Conservation (phyloP, 2,888 invertebrate species). For the Macaria liturata region DNA sequence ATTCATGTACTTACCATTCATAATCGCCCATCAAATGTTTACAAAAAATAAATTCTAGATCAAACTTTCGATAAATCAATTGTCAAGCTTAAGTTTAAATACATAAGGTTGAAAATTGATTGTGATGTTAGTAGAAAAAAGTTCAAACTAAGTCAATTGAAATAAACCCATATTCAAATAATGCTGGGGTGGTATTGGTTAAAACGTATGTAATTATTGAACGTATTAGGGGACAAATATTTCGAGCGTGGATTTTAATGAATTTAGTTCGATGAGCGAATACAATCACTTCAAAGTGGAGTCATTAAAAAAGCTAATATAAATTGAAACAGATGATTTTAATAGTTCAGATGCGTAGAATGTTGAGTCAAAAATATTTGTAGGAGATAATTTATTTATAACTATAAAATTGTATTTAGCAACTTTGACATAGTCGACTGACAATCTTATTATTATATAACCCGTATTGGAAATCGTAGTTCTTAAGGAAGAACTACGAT, state of each 20-base stretch:
- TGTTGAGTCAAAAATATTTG: too few relatives aligned
- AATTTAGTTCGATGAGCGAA: constrained; percentile 65
- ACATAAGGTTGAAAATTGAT: constrained; percentile 15
- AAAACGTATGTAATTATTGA: constrained; percentile 81
- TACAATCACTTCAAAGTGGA: constrained; percentile 52
- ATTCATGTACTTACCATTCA: fast-evolving
- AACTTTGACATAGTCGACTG: too few relatives aligned
- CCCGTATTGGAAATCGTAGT: too few relatives aligned
- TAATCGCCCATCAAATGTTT: too few relatives aligned
- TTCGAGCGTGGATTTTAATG: constrained; percentile 74
- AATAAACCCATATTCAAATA: constrained; percentile 80
- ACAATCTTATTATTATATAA: too few relatives aligned
- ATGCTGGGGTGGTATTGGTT: constrained; percentile 72
- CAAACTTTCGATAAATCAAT: not conserved
- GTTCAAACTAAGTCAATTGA: constrained; percentile 64
- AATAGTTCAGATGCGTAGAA: too few relatives aligned
- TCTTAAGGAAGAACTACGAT: too few relatives aligned
- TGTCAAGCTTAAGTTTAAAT: not conserved
- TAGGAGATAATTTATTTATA: too few relatives aligned
- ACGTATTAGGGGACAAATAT: constrained; percentile 59
- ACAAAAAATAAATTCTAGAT: not conserved
- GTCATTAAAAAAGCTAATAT: constrained; percentile 19
- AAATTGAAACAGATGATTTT: not conserved
- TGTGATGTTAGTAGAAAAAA: constrained; percentile 14
- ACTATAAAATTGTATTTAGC: too few relatives aligned